These are phyloP conservation scores for Drosophila emarginata DNA, from an alignment of 2,888 invertebrate species.

Conservation along the genomic window DNA sequence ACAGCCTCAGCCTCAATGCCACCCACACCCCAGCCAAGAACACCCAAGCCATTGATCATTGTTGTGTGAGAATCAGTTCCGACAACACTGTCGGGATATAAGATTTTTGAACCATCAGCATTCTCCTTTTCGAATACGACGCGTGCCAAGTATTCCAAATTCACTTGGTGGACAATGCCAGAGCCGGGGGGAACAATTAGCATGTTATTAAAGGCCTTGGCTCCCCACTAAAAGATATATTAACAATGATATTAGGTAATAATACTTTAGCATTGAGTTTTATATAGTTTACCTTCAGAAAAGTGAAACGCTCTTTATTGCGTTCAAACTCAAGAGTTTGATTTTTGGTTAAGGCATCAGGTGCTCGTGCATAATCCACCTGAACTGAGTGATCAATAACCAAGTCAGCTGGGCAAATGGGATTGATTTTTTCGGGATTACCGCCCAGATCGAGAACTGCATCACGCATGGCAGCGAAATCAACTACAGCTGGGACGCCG, in stretches of 20 bases:
- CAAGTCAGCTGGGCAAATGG: conserved; percentile 97
- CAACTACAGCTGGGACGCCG: conserved; percentile 98
- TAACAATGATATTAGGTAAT: not conserved
- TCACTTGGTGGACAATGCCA: conserved; percentile 99
- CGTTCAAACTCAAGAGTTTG: conserved; percentile 97
- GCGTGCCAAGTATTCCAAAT: conserved; percentile 95
- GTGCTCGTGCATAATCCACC: conserved; percentile 95
- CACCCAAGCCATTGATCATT: conserved; percentile 98
- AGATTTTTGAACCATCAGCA: conserved; percentile 81
- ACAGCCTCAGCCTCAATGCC: conserved; percentile 99
- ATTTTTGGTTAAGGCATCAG: conserved; percentile 94
- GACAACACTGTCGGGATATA: conserved; percentile 96
- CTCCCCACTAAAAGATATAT: conserved; percentile 91
- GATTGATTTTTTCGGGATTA: conserved; percentile 96
- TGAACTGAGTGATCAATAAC: conserved; percentile 99
- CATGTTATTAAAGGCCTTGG: conserved; percentile 97
- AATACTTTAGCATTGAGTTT: too few species aligned
- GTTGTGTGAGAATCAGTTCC: conserved; percentile 99
- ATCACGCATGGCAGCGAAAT: conserved; percentile 99
- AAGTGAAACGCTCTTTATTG: conserved; percentile 97
- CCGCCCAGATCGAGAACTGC: conserved; percentile 94
- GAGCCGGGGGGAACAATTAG: conserved; percentile 98
- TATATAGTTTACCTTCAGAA: conserved; percentile 89
- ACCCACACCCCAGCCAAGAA: conserved; percentile 98
- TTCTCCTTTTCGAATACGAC: conserved; percentile 90